Conservation (phyloP, 2,888 invertebrate genomes). For the Ophioninae sp. region DNA sequence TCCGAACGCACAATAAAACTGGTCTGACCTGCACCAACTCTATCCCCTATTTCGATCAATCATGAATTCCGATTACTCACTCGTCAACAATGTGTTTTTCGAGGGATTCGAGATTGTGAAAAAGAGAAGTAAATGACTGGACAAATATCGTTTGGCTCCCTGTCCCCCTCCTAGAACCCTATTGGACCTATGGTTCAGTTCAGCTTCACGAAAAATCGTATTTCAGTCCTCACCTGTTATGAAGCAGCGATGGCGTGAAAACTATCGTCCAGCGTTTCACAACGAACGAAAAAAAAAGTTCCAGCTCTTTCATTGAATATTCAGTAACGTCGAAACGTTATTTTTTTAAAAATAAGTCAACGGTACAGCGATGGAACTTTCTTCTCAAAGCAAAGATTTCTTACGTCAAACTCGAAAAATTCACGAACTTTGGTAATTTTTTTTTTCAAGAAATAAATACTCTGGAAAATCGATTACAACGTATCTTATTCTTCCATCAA, state of each 20-base stretch:
- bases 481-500: too few relatives aligned
- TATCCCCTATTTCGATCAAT: conserved; percentile 5
- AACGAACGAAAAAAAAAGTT: neutral
- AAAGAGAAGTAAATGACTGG: conserved; percentile 3
- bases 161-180: neutral
- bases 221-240: neutral
- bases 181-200: neutral
- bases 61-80: neutral
- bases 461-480: too few relatives aligned
- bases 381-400: too few relatives aligned
- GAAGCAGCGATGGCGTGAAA: neutral
- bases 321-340: neutral
- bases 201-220: neutral
- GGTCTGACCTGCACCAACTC: neutral
- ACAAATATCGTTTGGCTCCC: neutral
- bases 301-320: neutral
- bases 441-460: too few relatives aligned
- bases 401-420: too few relatives aligned
- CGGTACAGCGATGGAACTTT: too few relatives aligned
- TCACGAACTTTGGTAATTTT: too few relatives aligned
- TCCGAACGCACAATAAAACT: neutral
- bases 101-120: conserved; percentile 6
- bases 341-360: neutral
- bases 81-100: neutral
- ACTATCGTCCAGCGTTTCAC: neutral